Base-by-base conservation (phyloP, 1,140 invertebrate species). In the Drosophila nikananu region DNA sequence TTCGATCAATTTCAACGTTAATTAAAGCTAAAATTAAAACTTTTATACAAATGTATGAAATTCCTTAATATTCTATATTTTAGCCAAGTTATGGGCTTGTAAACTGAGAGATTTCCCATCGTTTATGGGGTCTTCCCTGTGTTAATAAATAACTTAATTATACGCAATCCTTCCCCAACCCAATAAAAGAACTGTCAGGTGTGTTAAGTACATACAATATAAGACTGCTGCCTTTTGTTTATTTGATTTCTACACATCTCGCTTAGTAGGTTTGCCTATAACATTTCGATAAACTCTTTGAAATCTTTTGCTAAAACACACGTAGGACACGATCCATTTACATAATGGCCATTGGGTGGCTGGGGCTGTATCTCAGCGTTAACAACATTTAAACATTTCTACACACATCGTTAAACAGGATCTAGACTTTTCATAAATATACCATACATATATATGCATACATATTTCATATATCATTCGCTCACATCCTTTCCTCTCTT, bases 251-350 rank as follows among this genome's bases (percentile, higher is more conserved):
- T 83, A 75, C 81, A 84, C 64, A 84, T 81, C 54, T 41, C 61
- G 61, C 49, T 67, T 67, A 61, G 71, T 77, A 81, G 62, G 71
- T 74, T 78, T 60, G 48, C 51, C 64, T 86, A 81, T 81, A 84
- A 84, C 78, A 86, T 74, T 78, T 84, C 73, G 76, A 81, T 86
- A 84, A 86, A 84, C 68, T 66, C 67, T 77, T 81, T 63, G 59
- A 46, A 37, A 71, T 81, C 57, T 27, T 48, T 64, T 81, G 55
- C 58, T 76, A 80, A 75, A 79, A 83, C 63, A 74, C 65, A 72
- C 67, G 35, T 76, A 55, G 55, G 57, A 62, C 59, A 70, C 83
- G 48, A 72, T 76, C 66, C 48, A 81, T 55, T 67, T 64, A 68
- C 73, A 83, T 71, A 72, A 59, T 58, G 62, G 39, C 52, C 66